phyloP scores from a whole-genome alignment of 2,888 invertebrate genomes.

The Mesochorus sp. region DNA sequence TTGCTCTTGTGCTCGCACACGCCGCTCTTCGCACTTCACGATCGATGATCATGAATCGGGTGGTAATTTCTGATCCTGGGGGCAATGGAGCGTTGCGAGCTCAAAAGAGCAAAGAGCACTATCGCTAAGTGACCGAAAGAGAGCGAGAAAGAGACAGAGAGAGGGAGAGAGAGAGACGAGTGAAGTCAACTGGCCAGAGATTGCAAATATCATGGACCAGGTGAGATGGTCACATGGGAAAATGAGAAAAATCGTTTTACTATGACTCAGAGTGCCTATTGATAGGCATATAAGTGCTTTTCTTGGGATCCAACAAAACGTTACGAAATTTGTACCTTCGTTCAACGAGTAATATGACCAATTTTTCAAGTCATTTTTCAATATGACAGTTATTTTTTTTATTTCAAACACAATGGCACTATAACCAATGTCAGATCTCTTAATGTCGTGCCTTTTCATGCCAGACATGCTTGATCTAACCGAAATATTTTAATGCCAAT shows the following conservation, averaged over 20 bases:
- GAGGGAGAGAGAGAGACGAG: slow-evolving; percentile 1
- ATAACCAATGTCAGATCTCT: too few relatives aligned
- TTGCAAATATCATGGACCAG: slow-evolving; percentile 61
- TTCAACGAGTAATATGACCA: too few relatives aligned
- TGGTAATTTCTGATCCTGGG: slow-evolving; percentile 76
- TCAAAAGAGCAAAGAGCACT: not conserved
- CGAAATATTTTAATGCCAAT: too few relatives aligned
- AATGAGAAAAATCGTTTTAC: slow-evolving; percentile 48
- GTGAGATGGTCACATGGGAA: slow-evolving; percentile 70
- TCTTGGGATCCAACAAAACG: too few relatives aligned
- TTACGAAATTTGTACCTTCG: too few relatives aligned
- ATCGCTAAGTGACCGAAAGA: slow-evolving; percentile 5
- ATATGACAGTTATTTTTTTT: too few relatives aligned
- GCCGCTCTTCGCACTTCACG: slow-evolving; percentile 51
- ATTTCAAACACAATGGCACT: too few relatives aligned
- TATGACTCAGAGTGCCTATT: too few relatives aligned
- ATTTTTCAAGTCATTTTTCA: too few relatives aligned
- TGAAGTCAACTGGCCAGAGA: slow-evolving; percentile 22
- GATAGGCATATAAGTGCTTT: too few relatives aligned
- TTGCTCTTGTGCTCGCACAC: slow-evolving; percentile 31
- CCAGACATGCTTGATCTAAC: too few relatives aligned
- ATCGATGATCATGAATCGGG: slow-evolving; percentile 70
- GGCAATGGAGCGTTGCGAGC: slow-evolving; percentile 66
- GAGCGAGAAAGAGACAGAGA: slow-evolving; percentile 22
- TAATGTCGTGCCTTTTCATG: too few relatives aligned